These are phyloP conservation scores for Atopsyche davidsoni DNA, from an alignment of 1,140 invertebrate species.

Conservation along the genomic window DNA sequence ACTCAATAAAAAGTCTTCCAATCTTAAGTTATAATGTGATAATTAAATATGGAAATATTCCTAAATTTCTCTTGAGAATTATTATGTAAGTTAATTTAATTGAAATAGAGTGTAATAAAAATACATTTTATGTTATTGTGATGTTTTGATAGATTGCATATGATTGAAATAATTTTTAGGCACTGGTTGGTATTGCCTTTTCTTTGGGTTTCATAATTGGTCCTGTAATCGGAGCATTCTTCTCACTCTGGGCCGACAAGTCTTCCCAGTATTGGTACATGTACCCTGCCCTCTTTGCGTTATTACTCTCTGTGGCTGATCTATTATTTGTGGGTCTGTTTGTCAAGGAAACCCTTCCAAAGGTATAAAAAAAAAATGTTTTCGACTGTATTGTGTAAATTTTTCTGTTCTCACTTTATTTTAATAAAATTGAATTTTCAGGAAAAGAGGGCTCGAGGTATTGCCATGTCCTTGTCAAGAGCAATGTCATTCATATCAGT, in stretches of 20 bases:
- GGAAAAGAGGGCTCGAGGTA: conserved; percentile 60
- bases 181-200: conserved; percentile 93
- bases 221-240: conserved; percentile 88
- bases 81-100: too few species aligned
- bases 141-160: conserved; percentile 21
- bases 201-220: conserved; percentile 96
- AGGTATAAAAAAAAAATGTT: conserved; percentile 42
- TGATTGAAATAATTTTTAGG: conserved; percentile 69
- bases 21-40: too few species aligned
- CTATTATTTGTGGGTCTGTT: conserved; percentile 69
- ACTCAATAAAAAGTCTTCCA: too few species aligned
- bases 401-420: conserved; percentile 14
- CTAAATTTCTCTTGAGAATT: too few species aligned
- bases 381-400: conserved; percentile 4
- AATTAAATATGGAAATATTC: too few species aligned
- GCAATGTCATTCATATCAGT: conserved; percentile 62
- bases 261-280: conserved; percentile 67
- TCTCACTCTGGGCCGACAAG: conserved; percentile 67
- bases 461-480: conserved; percentile 62
- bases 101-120: too few species aligned
- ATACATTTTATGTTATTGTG: too few species aligned
- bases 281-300: conserved; percentile 79
- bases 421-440: conserved; percentile 44
- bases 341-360: conserved; percentile 81
- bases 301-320: conserved; percentile 71